phyloP scores from a whole-genome alignment of 30 jellyfish, hydroid and myxozoan species.

The Aurelia aurita region DNA sequence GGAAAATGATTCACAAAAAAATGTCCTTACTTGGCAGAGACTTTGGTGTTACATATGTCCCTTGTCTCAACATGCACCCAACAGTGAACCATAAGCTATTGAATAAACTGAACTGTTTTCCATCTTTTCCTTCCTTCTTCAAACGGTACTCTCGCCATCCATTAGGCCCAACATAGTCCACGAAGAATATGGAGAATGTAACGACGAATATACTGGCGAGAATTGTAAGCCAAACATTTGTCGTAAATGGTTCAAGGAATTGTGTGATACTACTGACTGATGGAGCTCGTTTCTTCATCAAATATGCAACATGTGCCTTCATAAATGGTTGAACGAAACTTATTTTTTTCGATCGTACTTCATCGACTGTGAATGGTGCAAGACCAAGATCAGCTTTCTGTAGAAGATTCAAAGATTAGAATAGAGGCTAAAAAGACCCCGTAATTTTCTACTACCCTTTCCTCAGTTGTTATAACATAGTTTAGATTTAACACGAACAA shows the following conservation, averaged over 20 bases:
- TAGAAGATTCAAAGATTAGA: too few relatives aligned
- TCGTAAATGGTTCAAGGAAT: slow-evolving; percentile 51
- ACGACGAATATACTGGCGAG: slow-evolving; percentile 24
- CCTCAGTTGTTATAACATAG: too few relatives aligned
- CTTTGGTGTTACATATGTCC: slow-evolving; percentile 30
- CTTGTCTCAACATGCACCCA: slow-evolving; percentile 49
- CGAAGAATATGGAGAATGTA: slow-evolving; percentile 33
- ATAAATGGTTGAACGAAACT: slow-evolving; percentile 41
- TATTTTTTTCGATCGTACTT: slow-evolving; percentile 32
- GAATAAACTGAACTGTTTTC: slow-evolving; percentile 18
- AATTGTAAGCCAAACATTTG: slow-evolving; percentile 36
- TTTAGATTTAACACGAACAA: too few relatives aligned
- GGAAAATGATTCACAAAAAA: not conserved
- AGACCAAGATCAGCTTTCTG: slow-evolving; percentile 50
- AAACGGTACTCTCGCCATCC: slow-evolving; percentile 41
- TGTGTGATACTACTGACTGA: slow-evolving; percentile 26
- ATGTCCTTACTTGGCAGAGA: slow-evolving; percentile 27
- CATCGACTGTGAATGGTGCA: slow-evolving; percentile 61
- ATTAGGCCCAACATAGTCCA: slow-evolving; percentile 30
- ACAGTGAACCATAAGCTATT: slow-evolving; percentile 49
- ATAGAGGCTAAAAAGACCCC: too few relatives aligned
- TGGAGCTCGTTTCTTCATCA: slow-evolving; percentile 11
- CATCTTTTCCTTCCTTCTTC: slow-evolving; percentile 31
- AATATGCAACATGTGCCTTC: slow-evolving; percentile 37
- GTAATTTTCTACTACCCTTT: too few relatives aligned